Base-by-base conservation (phyloP, 2,888 invertebrate genomes). In the Lycocerus yunnanus region DNA sequence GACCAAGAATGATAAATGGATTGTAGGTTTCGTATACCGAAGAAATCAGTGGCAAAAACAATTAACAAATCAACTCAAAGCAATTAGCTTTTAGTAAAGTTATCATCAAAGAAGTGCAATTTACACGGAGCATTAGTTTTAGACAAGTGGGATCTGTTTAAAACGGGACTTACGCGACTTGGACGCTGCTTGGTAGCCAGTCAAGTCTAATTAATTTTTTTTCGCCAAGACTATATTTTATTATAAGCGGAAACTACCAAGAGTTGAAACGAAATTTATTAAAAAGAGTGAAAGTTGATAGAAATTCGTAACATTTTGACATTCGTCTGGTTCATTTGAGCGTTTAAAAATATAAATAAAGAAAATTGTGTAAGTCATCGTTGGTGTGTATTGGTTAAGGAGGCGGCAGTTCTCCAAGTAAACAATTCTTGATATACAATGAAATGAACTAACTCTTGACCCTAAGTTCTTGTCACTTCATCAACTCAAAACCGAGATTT, bases 81-180 rank as follows among this genome's bases (percentile, higher is more conserved):
- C 85, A 85, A 85, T 86, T 85, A 86, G 85, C 84, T 84, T 83
- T 84, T 84, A 84, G 83, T 81, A 81, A 43, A 84, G 83, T 85
- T 85, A 86, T 86, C 85, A 86, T 86, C 85, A 86, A 86, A 86
- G 86, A 85, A 84, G 85, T 85, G 84, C 85, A 85, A 86, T 87
- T 87, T 86, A 85, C 84, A 86, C 84, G 85, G 84, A 82, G 83
- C 86, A 86, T 86, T 86, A 85, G 84, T 78, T 80, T 80, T 79
- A 81, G 83, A 86, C 86, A 86, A 83, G 82, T 69, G 70, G 75
- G 76, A 77, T 77, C 81, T 83, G 84, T 84, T 77, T 73, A 24
- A 66, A 74, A 79, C 79, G 81, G 81, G 80, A 80, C 76, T 83
- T 82, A 82, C 82, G 82, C 78, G 81, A 78, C 80, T 79, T 83